A percentile compares a stretch with the other conserved stretches of the same genome.
phyloP scores from a whole-genome alignment of 2,797 vertebrate genomes.

The Melanotaenia maccullochi region DNA sequence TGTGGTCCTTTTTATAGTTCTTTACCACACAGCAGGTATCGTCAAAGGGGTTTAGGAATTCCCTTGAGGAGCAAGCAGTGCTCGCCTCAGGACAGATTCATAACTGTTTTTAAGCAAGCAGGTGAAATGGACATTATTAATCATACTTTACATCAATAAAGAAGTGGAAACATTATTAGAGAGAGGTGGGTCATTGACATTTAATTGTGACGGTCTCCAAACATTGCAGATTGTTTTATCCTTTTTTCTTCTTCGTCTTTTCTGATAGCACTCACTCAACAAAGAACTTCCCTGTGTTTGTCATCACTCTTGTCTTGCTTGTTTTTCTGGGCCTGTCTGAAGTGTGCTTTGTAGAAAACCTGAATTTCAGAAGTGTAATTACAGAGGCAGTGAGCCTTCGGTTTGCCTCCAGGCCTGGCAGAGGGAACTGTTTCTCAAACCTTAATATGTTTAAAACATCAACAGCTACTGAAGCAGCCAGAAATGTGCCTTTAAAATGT shows the following conservation, averaged over 20 bases:
- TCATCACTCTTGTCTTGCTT: slow-evolving; percentile 67
- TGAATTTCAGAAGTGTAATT: slow-evolving; percentile 81
- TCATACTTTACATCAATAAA: not conserved
- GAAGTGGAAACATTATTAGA: not conserved
- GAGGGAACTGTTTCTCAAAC: slow-evolving; percentile 72
- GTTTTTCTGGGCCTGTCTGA: slow-evolving; percentile 54
- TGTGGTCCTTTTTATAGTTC: not conserved
- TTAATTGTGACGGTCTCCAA: not conserved
- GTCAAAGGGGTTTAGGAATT: not conserved
- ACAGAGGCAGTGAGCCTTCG: slow-evolving; percentile 67
- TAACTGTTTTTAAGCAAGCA: not conserved
- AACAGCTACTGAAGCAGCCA: slow-evolving; percentile 49
- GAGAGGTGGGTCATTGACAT: not conserved
- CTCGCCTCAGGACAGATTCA: not conserved
- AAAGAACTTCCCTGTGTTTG: slow-evolving; percentile 53
- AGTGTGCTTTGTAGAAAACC: slow-evolving; percentile 62
- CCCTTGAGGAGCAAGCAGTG: not conserved
- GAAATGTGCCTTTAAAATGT: slow-evolving; percentile 46
- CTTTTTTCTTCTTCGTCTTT: not conserved
- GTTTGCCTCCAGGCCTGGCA: slow-evolving; percentile 72
- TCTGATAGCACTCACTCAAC: slow-evolving; percentile 17
- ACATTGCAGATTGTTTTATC: not conserved
- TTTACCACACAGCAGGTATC: not conserved
- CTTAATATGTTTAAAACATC: slow-evolving; percentile 75
- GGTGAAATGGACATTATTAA: not conserved